Conservation (phyloP, 2,797 vertebrate species). For the Diglossa cyanea region DNA sequence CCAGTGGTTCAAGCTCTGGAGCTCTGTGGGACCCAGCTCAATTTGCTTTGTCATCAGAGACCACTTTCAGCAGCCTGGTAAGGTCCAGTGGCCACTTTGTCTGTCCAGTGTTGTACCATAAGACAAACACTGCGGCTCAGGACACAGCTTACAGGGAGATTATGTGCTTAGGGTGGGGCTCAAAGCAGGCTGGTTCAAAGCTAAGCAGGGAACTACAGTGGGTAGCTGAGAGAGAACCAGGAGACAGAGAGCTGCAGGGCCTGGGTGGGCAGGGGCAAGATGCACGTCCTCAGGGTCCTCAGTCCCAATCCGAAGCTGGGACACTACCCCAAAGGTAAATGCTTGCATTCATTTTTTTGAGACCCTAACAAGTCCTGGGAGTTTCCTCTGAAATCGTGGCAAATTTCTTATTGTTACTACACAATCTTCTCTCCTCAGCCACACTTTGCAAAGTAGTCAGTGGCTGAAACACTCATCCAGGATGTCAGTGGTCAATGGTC, state of each 20-base stretch:
- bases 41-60: background rate
- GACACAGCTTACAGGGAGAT: background rate
- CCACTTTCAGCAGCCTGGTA: background rate
- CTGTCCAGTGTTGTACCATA: background rate
- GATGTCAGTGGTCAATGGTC: background rate
- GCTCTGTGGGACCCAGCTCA: background rate
- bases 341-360: background rate
- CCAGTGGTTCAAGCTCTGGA: background rate
- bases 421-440: background rate
- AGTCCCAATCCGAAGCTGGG: background rate
- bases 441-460: background rate
- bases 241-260: background rate
- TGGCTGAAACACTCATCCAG: background rate
- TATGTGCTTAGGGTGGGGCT: background rate
- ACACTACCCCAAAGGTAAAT: background rate
- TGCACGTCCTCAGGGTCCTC: background rate
- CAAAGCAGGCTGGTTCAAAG: background rate
- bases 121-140: background rate
- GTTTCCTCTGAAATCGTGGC: background rate
- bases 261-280: background rate
- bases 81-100: background rate
- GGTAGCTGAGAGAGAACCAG: background rate
- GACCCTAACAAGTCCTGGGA: background rate
- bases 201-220: background rate
- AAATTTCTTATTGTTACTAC: background rate